A percentile compares a stretch with the other conserved stretches of the same genome.
These are phyloP conservation scores for Gouania willdenowi DNA, from an alignment of 2,797 vertebrate genomes.

Conservation along the genomic window DNA sequence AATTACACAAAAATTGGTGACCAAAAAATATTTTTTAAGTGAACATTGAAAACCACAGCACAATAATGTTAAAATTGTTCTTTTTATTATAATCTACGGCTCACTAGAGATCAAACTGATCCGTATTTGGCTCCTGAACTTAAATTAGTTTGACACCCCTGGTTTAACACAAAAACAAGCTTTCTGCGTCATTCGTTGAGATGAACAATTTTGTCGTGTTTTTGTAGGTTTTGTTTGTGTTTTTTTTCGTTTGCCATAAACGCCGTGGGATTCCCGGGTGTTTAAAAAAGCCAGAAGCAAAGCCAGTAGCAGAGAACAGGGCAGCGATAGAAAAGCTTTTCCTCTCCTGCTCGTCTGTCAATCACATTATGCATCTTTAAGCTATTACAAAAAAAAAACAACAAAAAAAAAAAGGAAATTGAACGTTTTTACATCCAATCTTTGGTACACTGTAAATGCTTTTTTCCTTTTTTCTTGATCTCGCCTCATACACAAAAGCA, in stretches of 20 bases:
- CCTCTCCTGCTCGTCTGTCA: conserved; percentile 29
- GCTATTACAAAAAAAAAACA: conserved; percentile 3
- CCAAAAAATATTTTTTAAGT: too few relatives aligned
- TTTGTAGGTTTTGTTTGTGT: too few relatives aligned
- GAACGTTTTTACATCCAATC: conserved; percentile 60
- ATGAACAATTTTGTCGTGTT: conserved; percentile 32
- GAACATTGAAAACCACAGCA: too few relatives aligned
- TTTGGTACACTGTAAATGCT: conserved; percentile 69
- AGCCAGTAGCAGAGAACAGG: conserved; percentile 40
- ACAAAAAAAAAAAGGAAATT: conserved; percentile 31
- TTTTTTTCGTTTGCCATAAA: conserved; percentile 36
- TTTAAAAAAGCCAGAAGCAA: conserved; percentile 34
- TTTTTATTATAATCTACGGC: too few relatives aligned
- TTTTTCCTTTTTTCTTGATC: conserved; percentile 58
- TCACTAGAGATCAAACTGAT: too few relatives aligned
- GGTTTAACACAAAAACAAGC: too few relatives aligned
- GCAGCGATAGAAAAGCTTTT: conserved; percentile 36
- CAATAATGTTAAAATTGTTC: too few relatives aligned
- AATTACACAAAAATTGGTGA: too few relatives aligned
- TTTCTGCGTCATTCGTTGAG: conserved; percentile 29
- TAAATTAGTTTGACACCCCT: too few relatives aligned
- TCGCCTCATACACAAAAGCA: conserved; percentile 52
- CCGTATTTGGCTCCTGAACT: too few relatives aligned
- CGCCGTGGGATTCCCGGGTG: conserved; percentile 32
- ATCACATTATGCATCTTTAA: conserved; percentile 53